These are phyloP conservation scores for Nomada goodeniana DNA, from an alignment of 2,888 invertebrate genomes.

Conservation along the genomic window DNA sequence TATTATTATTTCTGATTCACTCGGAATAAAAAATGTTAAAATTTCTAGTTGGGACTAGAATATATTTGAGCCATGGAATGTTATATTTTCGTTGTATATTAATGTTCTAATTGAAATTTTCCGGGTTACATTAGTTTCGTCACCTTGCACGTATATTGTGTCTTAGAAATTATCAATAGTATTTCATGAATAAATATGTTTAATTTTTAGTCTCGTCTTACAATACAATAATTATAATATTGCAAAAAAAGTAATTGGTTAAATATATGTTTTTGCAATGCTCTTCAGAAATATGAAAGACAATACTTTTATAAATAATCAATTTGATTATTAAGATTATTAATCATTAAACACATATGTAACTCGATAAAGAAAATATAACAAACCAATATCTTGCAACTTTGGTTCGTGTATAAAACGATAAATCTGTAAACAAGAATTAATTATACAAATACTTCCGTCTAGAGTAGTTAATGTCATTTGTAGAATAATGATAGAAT, in stretches of 20 bases:
- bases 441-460: conserved; percentile 10
- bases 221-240: conserved; percentile 36
- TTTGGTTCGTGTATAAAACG: neutral
- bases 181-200: conserved; percentile 37
- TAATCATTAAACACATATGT: neutral
- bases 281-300: conserved; percentile 28
- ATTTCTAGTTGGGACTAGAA: conserved; percentile 74
- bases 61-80: conserved; percentile 69
- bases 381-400: conserved; percentile 42
- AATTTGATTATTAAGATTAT: conserved; percentile 29
- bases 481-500: conserved; percentile 16
- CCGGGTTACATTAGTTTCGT: conserved; percentile 27
- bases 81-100: conserved; percentile 66
- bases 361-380: conserved; percentile 53
- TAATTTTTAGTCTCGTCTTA: conserved; percentile 41
- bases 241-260: conserved; percentile 18
- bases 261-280: conserved; percentile 12
- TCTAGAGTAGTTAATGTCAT: conserved; percentile 11
- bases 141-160: conserved; percentile 3
- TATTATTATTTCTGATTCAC: conserved; percentile 39
- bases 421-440: neutral
- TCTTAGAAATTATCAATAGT: conserved; percentile 31
- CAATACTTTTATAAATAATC: conserved; percentile 18
- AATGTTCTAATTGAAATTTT: conserved; percentile 44
- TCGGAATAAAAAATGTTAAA: conserved; percentile 63